A percentile compares a stretch with the other conserved stretches of the same genome.
Conservation (phyloP, 2,888 invertebrate genomes). For the Stictocephala bisonia region DNA sequence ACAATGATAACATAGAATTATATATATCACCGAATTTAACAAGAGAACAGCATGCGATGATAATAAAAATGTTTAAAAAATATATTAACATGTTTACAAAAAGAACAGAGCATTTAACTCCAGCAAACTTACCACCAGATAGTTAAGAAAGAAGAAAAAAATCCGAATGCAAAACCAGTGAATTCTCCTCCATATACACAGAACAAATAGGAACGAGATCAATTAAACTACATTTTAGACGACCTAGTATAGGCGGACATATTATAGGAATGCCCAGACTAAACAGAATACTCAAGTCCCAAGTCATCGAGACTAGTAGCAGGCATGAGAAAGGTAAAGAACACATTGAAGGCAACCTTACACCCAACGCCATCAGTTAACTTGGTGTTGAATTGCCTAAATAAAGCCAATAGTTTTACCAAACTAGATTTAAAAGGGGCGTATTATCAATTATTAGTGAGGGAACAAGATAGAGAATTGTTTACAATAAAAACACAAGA, state of each 20-base stretch:
- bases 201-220: background rate
- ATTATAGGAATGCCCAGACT: background rate
- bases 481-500: conserved; percentile 2
- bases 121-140: background rate
- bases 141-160: background rate
- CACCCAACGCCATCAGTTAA: background rate
- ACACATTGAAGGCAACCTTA: background rate
- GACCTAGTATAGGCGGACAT: background rate
- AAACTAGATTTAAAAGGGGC: conserved; percentile 4
- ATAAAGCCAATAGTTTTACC: background rate
- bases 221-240: background rate
- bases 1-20: background rate
- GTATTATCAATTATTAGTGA: background rate
- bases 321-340: background rate
- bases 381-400: background rate
- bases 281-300: background rate
- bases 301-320: background rate
- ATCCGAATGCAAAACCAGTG: background rate
- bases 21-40: background rate
- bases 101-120: background rate
- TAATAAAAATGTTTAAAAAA: background rate
- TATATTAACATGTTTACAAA: background rate
- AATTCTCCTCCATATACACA: background rate
- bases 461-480: background rate
- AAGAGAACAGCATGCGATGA: background rate